These are phyloP conservation scores for Enteromius unitaeniatus DNA, from an alignment of 2,797 vertebrate genomes.

Conservation along the genomic window DNA sequence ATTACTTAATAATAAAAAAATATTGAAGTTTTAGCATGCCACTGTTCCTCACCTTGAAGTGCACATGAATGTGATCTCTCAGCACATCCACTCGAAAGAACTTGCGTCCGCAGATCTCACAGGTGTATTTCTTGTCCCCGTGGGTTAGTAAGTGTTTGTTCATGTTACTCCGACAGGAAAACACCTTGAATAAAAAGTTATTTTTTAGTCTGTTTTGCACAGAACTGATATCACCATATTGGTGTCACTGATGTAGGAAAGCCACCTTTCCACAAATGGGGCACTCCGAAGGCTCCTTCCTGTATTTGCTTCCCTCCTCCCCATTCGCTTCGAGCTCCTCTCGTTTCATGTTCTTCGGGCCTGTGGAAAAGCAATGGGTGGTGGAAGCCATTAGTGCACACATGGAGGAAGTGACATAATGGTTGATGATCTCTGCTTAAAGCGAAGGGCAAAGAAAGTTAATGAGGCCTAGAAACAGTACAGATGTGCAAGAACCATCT, in stretches of 20 bases:
- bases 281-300: slow-evolving; percentile 96
- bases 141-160: slow-evolving; percentile 98
- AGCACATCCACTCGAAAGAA: slow-evolving; percentile 98
- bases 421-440: slow-evolving; percentile 23
- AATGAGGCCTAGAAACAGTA: slow-evolving; percentile 26
- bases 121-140: slow-evolving; percentile 98
- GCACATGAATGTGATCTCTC: slow-evolving; percentile 97
- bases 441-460: slow-evolving; percentile 2
- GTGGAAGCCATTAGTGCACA: slow-evolving; percentile 1
- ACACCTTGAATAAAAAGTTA: slow-evolving; percentile 78
- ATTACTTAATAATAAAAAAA: background rate
- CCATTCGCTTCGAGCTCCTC: slow-evolving; percentile 91
- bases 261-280: slow-evolving; percentile 95
- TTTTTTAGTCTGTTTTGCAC: background rate
- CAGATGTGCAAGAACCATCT: slow-evolving; percentile 11
- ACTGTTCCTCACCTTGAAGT: slow-evolving; percentile 89
- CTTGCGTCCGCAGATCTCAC: slow-evolving; percentile 97
- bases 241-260: background rate
- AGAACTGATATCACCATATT: background rate
- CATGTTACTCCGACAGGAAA: slow-evolving; percentile 99
- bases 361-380: slow-evolving; percentile 68
- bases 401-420: slow-evolving; percentile 22
- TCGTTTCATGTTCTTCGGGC: slow-evolving; percentile 90
- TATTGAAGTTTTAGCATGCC: no score
- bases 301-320: slow-evolving; percentile 91